A percentile compares a stretch with the other conserved stretches of the same genome.
Conservation (phyloP, 2,888 invertebrate species). For the Dasysyrphus tricinctus region DNA sequence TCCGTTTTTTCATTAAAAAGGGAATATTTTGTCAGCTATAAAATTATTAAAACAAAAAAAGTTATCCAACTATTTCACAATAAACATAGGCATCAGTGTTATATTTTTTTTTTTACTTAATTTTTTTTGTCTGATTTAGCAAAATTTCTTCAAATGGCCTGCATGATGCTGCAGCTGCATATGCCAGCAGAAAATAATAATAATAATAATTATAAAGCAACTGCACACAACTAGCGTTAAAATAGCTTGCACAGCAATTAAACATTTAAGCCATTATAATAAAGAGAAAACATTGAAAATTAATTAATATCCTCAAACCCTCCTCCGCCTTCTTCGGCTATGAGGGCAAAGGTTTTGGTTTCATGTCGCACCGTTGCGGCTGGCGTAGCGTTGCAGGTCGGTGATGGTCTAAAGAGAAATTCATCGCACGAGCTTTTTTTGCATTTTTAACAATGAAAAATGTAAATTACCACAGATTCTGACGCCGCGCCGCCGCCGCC, state of each 20-base stretch:
- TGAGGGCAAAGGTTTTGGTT: neutral
- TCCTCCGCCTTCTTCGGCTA: neutral
- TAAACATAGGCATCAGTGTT: neutral
- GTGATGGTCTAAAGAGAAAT: constrained; percentile 6
- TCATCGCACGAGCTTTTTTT: constrained; percentile 4
- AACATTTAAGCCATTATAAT: constrained; percentile 61
- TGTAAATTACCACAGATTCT: constrained; percentile 20
- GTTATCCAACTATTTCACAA: too few relatives aligned
- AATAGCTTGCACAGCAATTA: constrained; percentile 64
- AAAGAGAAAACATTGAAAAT: constrained; percentile 63
- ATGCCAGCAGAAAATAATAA: constrained; percentile 69
- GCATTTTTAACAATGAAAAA: constrained; percentile 16
- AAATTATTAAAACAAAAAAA: too few relatives aligned
- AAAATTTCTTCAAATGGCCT: constrained; percentile 50
- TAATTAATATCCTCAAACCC: constrained; percentile 57
- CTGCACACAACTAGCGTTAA: constrained; percentile 36
- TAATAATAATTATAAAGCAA: constrained; percentile 56
- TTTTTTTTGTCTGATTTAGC: constrained; percentile 51
- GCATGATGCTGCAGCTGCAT: constrained; percentile 26
- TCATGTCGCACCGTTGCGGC: neutral
- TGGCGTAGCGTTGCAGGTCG: neutral
- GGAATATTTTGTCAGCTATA: too few relatives aligned
- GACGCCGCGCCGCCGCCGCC: neutral
- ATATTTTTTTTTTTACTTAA: constrained; percentile 18
- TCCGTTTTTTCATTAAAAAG: too few relatives aligned